Conservation (phyloP, 2,113 vertebrate genomes). For the Hypocryptadius cinnamomeus region DNA sequence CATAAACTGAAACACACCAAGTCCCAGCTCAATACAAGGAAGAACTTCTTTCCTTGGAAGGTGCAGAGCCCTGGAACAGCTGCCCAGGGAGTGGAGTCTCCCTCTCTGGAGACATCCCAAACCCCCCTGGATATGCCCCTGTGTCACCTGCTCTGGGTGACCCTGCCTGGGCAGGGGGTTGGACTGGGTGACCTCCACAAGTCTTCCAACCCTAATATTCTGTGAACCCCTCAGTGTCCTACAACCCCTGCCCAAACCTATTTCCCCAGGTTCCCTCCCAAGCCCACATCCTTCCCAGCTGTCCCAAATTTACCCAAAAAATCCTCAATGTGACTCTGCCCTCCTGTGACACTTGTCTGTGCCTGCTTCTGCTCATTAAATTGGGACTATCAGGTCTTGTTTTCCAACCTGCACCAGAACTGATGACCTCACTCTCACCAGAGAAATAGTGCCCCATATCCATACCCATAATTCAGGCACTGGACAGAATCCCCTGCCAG, state of each 20-base stretch:
- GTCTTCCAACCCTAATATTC: neutral
- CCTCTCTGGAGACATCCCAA: too few species aligned
- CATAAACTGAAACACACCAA: neutral
- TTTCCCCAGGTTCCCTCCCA: neutral
- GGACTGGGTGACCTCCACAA: neutral
- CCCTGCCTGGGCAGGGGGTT: neutral
- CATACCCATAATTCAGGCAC: neutral
- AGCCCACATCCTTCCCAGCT: neutral
- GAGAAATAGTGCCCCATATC: accelerated
- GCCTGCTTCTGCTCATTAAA: neutral
- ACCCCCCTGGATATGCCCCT: too few species aligned
- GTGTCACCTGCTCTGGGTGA: too few species aligned
- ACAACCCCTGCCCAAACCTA: neutral
- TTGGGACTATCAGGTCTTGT: neutral
- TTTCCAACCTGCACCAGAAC: neutral
- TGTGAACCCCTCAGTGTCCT: neutral
- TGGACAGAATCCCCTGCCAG: neutral
- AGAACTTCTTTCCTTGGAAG: neutral
- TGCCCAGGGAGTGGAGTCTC: neutral
- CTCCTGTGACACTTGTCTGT: neutral
- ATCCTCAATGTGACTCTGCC: neutral
- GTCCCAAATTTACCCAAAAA: neutral
- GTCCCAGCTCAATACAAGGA: neutral
- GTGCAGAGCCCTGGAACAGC: neutral
- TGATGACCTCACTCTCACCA: neutral